phyloP scores from a whole-genome alignment of 2,113 vertebrate genomes.

The Macroglossus sobrinus region DNA sequence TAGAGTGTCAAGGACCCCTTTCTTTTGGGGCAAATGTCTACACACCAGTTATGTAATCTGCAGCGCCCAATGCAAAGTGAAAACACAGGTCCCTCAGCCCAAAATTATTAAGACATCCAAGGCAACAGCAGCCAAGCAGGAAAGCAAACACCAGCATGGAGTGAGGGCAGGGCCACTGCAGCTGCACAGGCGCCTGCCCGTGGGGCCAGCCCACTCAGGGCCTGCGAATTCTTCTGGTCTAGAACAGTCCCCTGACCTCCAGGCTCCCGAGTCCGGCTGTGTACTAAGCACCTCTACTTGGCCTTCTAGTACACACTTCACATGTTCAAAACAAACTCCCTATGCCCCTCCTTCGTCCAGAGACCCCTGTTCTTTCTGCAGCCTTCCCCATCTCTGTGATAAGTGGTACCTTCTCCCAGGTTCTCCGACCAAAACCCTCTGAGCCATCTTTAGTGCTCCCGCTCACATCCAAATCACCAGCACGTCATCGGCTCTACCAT shows the following conservation, averaged over 20 bases:
- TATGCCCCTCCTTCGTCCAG: fast-evolving
- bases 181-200: no score
- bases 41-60: neutral
- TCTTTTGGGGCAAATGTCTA: neutral
- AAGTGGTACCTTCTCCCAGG: neutral
- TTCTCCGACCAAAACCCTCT: neutral
- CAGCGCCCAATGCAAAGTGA: neutral
- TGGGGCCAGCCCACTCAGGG: fast-evolving
- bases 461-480: neutral
- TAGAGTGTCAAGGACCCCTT: neutral
- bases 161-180: fast-evolving
- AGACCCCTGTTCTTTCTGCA: neutral
- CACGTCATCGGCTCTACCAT: neutral
- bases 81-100: neutral
- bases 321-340: neutral
- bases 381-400: neutral
- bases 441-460: neutral
- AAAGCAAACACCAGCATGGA: neutral
- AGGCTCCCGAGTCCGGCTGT: neutral
- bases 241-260: neutral
- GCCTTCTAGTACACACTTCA: neutral
- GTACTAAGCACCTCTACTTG: neutral
- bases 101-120: neutral
- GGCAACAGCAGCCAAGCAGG: neutral
- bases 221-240: neutral